Percentiles rank a stretch among this genome's conserved stretches.
Conservation (phyloP, 2,797 vertebrate species). For the Xiphophorus birchmanni region DNA sequence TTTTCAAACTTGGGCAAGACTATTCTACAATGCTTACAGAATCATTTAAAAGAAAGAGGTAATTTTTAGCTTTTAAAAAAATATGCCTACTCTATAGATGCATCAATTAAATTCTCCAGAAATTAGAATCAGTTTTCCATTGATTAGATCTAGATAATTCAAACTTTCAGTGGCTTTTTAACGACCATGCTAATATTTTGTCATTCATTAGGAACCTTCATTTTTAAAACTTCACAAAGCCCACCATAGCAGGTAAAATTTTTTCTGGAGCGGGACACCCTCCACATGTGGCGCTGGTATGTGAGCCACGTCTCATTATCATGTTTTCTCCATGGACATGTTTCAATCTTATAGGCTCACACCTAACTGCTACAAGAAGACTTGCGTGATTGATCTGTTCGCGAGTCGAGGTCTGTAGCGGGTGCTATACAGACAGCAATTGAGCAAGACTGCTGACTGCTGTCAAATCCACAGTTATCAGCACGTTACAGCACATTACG, state of each 20-base stretch:
- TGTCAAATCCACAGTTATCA: slow-evolving; percentile 37
- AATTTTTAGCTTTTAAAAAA: not conserved
- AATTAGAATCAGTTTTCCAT: not conserved
- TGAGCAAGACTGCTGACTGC: slow-evolving; percentile 68
- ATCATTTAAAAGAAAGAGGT: not conserved
- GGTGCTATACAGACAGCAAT: slow-evolving; percentile 58
- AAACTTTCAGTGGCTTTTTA: not conserved
- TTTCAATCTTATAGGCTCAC: slow-evolving; percentile 18
- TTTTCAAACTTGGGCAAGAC: not conserved
- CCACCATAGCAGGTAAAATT: not conserved
- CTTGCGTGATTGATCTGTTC: slow-evolving; percentile 64
- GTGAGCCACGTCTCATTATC: not conserved
- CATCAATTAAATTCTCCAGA: not conserved
- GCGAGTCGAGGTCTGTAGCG: slow-evolving; percentile 52
- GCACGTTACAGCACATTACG: slow-evolving; percentile 49
- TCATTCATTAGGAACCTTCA: not conserved
- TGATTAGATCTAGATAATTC: not conserved
- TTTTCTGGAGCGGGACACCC: slow-evolving; percentile 6
- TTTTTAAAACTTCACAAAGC: not conserved
- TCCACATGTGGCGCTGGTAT: not conserved
- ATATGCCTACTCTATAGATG: not conserved
- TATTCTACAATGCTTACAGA: not conserved
- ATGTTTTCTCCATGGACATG: slow-evolving; percentile 1
- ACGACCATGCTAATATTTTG: no score
- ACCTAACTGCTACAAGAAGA: slow-evolving; percentile 59